These are phyloP conservation scores for Drosophila busckii DNA, from an alignment of 1,140 invertebrate species.

Conservation along the genomic window DNA sequence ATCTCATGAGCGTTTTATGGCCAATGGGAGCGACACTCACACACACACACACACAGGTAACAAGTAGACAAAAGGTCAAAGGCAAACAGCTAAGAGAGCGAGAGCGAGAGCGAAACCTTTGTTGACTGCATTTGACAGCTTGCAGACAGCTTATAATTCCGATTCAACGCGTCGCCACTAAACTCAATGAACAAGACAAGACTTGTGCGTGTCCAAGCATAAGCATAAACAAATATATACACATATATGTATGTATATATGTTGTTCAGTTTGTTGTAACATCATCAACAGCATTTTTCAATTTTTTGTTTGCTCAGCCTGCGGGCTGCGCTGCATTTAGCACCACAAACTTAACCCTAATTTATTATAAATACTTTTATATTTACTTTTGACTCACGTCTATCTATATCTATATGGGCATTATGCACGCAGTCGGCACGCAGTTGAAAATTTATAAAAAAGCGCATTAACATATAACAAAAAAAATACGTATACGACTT, in stretches of 20 bases:
- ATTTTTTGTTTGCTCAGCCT: constrained; percentile 3
- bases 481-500: constrained; percentile 12
- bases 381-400: background rate
- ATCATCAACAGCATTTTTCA: constrained; percentile 14
- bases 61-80: constrained; percentile 30
- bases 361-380: constrained; percentile 21
- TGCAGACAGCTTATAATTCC: constrained; percentile 66
- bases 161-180: constrained; percentile 51
- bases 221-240: too few species aligned
- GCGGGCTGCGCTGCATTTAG: constrained; percentile 51
- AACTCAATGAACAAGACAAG: constrained; percentile 11
- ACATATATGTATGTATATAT: too few species aligned
- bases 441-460: too few species aligned
- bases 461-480: constrained; percentile 51
- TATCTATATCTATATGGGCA: constrained; percentile 12
- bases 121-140: constrained; percentile 48
- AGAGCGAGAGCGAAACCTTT: constrained; percentile 19
- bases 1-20: constrained; percentile 68
- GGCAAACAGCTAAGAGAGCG: constrained; percentile 30
- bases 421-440: constrained; percentile 3
- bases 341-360: constrained; percentile 41
- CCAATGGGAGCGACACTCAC: background rate
- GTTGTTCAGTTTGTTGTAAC: constrained; percentile 28
- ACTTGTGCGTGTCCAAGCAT: constrained; percentile 35
- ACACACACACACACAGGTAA: constrained; percentile 21